Evolutionary conservation across 1,140 invertebrate species (phyloP).

Genomic region (Neodiprion lecontei): DNA sequence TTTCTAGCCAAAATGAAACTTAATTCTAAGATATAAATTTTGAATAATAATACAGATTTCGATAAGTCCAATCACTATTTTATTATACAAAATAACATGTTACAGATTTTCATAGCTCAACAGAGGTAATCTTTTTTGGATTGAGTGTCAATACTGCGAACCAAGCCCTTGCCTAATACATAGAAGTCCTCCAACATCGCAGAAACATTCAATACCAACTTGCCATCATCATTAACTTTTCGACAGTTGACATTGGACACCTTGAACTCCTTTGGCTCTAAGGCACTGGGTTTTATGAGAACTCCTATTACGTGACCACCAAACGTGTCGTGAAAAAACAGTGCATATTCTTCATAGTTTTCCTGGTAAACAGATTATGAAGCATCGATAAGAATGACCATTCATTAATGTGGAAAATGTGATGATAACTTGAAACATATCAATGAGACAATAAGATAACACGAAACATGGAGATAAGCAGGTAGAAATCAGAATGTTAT

Average conservation of each 20-base stretch:
- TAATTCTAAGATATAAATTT: neutral
- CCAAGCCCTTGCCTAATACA: slow-evolving; percentile 69
- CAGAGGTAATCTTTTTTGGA: slow-evolving; percentile 33
- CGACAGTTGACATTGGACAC: slow-evolving; percentile 64
- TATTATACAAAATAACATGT: neutral
- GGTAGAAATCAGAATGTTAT: too few relatives aligned
- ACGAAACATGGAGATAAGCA: too few relatives aligned
- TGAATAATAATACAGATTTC: neutral
- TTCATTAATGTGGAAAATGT: neutral
- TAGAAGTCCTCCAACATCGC: slow-evolving; percentile 79
- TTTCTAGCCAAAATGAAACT: neutral
- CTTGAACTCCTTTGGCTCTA: slow-evolving; percentile 74
- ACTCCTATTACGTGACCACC: slow-evolving; percentile 84
- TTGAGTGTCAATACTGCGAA: slow-evolving; percentile 61
- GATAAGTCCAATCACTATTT: neutral
- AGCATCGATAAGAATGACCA: slow-evolving; percentile 17
- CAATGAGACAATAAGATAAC: too few relatives aligned
- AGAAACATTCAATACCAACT: slow-evolving; percentile 68
- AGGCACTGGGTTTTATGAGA: slow-evolving; percentile 77
- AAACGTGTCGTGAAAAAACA: slow-evolving; percentile 89
- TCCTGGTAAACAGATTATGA: slow-evolving; percentile 62
- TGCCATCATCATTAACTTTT: slow-evolving; percentile 55
- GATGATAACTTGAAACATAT: neutral
- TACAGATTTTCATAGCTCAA: too few relatives aligned
- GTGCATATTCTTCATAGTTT: slow-evolving; percentile 77